These are phyloP conservation scores for Cryptoprocta ferox DNA, from an alignment of 2,797 vertebrate genomes.

Conservation along the genomic window DNA sequence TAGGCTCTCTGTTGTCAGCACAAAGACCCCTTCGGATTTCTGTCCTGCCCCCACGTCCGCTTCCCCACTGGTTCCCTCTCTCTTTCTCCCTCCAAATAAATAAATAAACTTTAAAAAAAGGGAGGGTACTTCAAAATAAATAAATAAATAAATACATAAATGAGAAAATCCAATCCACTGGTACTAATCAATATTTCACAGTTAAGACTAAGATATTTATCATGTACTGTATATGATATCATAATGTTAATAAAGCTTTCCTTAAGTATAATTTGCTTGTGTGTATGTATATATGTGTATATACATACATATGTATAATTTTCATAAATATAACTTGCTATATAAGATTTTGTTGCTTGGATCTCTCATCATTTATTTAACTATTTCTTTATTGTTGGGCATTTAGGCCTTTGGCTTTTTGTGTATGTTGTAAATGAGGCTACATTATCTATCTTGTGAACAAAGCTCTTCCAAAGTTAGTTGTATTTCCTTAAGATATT, in stretches of 20 bases:
- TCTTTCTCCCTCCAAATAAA: too few species aligned
- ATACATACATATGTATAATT: too few species aligned
- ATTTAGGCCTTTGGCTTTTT: not conserved
- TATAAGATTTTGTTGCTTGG: not conserved
- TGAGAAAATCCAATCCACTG: not conserved
- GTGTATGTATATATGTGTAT: too few species aligned
- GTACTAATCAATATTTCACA: constrained; percentile 38
- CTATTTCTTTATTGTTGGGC: not conserved
- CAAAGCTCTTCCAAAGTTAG: not conserved
- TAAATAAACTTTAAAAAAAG: too few species aligned
- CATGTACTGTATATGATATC: not conserved
- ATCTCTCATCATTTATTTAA: not conserved
- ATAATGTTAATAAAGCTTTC: not conserved
- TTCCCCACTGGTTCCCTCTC: too few species aligned
- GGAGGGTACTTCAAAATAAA: too few species aligned
- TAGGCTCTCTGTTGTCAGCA: too few species aligned
- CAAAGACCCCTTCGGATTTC: too few species aligned
- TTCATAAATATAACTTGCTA: constrained; percentile 6
- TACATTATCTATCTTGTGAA: not conserved
- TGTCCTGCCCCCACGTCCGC: too few species aligned
- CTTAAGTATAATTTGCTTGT: not conserved
- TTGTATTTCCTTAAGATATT: not conserved
- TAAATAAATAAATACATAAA: not conserved
- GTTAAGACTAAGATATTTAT: not conserved
- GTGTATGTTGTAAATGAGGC: not conserved